Evolutionary conservation across 1,140 invertebrate genomes (phyloP).

Genomic region (Sipha flava): DNA sequence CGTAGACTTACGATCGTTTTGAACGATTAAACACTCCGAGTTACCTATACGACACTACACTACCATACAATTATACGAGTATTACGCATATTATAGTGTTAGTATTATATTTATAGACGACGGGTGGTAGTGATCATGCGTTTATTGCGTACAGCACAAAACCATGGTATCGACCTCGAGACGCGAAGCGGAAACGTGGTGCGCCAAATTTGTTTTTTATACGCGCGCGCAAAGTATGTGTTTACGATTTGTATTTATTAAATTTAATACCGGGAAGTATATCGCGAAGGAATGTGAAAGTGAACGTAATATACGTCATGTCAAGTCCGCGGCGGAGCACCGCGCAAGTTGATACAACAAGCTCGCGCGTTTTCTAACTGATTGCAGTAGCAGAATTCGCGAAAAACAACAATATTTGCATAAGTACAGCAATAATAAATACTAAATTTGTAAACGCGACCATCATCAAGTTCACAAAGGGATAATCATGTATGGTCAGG

Average conservation of each 20-base stretch:
- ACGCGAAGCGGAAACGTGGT: background rate
- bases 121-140: background rate
- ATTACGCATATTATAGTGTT: too few species aligned
- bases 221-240: too few species aligned
- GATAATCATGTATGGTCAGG: too few species aligned
- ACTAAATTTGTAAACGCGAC: background rate
- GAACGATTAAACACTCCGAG: too few species aligned
- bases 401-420: background rate
- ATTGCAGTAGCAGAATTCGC: background rate
- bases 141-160: background rate
- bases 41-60: too few species aligned
- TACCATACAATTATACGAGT: too few species aligned
- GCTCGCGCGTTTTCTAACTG: background rate
- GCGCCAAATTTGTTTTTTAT: background rate
- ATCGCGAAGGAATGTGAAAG: constrained; percentile 13
- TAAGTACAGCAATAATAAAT: background rate
- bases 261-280: background rate
- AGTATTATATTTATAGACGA: too few species aligned
- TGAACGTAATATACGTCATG: background rate
- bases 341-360: background rate
- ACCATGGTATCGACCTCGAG: background rate
- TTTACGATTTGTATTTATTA: background rate
- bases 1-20: too few species aligned
- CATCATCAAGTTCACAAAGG: background rate
- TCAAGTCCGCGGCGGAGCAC: background rate